Evolutionary conservation across 2,888 invertebrate species (phyloP).

Genomic region (Antheraea yamamai): DNA sequence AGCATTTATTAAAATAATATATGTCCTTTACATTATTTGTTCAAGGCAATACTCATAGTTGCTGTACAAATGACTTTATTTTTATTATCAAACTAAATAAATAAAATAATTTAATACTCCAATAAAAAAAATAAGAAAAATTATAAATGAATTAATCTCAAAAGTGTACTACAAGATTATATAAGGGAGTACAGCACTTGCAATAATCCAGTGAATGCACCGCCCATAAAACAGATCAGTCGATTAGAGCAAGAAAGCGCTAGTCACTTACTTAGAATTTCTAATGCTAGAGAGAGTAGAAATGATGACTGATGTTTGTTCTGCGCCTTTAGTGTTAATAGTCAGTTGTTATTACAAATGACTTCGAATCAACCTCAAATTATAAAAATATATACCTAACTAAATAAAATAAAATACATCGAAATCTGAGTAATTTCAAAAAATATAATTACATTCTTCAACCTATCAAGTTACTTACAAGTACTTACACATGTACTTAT

Average conservation of each 20-base stretch:
- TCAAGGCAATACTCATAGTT: constrained; percentile 15
- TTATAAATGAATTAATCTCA: not conserved
- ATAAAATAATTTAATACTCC: too few relatives aligned
- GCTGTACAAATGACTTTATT: not conserved
- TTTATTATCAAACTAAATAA: not conserved
- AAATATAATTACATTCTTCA: not conserved
- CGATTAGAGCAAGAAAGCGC: constrained; percentile 59
- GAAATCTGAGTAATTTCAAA: not conserved
- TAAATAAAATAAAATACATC: not conserved
- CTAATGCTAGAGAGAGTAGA: constrained; percentile 47
- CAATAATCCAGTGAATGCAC: constrained; percentile 28
- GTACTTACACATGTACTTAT: too few relatives aligned
- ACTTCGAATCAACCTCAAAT: not conserved
- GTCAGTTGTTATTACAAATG: not conserved
- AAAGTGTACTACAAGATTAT: not conserved
- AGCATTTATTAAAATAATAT: constrained; percentile 47
- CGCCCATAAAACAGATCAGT: constrained; percentile 67
- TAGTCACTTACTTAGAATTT: constrained; percentile 30
- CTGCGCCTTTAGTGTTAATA: not conserved
- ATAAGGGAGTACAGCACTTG: not conserved
- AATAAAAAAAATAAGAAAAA: not conserved
- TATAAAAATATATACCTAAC: not conserved
- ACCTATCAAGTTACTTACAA: not conserved
- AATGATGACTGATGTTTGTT: constrained; percentile 23
- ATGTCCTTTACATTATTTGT: constrained; percentile 50